Evolutionary conservation across 2,797 vertebrate species (phyloP).

Genomic region (Karalla daura): DNA sequence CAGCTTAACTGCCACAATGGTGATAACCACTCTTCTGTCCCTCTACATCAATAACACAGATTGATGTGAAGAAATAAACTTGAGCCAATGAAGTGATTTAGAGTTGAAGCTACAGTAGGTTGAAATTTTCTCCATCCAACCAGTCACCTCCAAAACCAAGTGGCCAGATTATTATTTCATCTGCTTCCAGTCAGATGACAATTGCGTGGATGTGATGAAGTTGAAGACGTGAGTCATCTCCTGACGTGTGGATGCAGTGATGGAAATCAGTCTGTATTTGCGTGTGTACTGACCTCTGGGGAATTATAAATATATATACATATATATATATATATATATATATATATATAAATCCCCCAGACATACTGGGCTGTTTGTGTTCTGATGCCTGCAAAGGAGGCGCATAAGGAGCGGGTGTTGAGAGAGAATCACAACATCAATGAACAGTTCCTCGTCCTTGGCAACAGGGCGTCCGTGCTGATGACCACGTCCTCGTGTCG

Average conservation of each 20-base stretch:
- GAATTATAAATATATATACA: too few relatives aligned
- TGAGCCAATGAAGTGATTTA: too few relatives aligned
- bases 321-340: too few relatives aligned
- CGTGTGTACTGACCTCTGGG: not conserved
- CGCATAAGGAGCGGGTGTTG: not conserved
- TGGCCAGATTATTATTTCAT: too few relatives aligned
- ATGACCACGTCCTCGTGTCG: conserved; percentile 21
- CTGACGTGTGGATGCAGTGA: not conserved
- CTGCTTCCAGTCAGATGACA: not conserved
- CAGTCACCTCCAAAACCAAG: too few relatives aligned
- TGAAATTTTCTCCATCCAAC: not conserved
- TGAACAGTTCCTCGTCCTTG: not conserved
- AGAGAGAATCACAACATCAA: conserved; percentile 20
- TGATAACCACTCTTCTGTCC: too few relatives aligned
- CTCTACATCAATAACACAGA: too few relatives aligned
- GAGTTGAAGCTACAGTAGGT: not conserved
- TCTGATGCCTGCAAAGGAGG: conserved; percentile 4
- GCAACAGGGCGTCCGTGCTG: conserved; percentile 25
- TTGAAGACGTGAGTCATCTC: not conserved
- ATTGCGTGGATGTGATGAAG: not conserved
- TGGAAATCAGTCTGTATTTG: not conserved
- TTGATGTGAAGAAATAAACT: too few relatives aligned
- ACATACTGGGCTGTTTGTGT: conserved; percentile 7
- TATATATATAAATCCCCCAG: too few relatives aligned
- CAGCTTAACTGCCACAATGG: too few relatives aligned